Percentiles rank a stretch among this genome's conserved stretches.
Evolutionary conservation across 1,140 invertebrate species (phyloP).

Genomic region (Pristionchus pacificus): DNA sequence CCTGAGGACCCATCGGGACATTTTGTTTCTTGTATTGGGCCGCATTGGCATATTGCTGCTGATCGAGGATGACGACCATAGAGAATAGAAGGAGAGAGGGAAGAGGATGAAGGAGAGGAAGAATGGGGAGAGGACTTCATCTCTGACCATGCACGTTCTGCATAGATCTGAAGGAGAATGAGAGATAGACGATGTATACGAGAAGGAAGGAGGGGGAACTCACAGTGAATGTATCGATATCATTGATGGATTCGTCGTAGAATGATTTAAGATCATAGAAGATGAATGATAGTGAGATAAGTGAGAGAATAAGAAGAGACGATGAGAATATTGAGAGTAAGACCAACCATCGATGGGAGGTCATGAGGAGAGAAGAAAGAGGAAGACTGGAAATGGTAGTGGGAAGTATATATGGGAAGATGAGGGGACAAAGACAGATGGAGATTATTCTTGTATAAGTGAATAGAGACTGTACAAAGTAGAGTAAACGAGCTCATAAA

Average conservation of each 20-base stretch:
- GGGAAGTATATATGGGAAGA: too few relatives aligned
- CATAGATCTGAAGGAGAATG: not conserved
- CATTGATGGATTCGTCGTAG: not conserved
- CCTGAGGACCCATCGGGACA: not conserved
- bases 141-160: too few relatives aligned
- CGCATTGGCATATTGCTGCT: not conserved
- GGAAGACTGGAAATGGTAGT: too few relatives aligned
- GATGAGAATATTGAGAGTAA: not conserved
- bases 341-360: not conserved
- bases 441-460: too few relatives aligned
- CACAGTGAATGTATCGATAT: not conserved
- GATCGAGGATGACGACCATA: not conserved
- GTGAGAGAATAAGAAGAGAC: not conserved
- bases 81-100: too few relatives aligned
- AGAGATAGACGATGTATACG: not conserved
- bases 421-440: too few relatives aligned
- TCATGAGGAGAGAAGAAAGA: too few relatives aligned
- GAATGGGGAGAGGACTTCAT: not conserved
- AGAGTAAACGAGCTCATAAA: too few relatives aligned
- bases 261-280: not conserved
- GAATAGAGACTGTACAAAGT: too few relatives aligned
- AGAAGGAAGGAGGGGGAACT: not conserved
- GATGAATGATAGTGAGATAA: not conserved
- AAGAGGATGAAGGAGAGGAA: not conserved
- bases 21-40: not conserved